These are phyloP conservation scores for Eupleurogrammus muticus DNA, from an alignment of 2,797 vertebrate genomes.

Conservation along the genomic window DNA sequence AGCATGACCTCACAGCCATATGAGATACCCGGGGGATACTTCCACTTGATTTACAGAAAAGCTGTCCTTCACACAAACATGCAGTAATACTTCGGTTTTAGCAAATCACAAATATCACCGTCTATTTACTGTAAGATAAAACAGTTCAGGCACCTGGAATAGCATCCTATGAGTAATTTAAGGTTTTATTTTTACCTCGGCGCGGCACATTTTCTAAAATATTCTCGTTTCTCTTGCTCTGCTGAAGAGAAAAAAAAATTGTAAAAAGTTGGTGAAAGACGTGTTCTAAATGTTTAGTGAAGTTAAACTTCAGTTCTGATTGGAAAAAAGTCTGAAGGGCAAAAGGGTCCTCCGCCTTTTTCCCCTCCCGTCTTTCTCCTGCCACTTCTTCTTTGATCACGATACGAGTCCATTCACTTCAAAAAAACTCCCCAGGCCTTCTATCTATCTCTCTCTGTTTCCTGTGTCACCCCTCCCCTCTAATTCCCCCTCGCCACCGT, in stretches of 20 bases:
- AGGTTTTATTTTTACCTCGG: neutral
- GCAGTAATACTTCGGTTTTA: neutral
- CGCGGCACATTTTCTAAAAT: neutral
- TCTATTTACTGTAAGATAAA: neutral
- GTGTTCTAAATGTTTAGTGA: constrained; percentile 1
- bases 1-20: neutral
- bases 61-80: neutral
- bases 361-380: constrained; percentile 7
- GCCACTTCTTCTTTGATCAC: constrained; percentile 45
- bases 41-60: neutral
- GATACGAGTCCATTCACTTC: constrained; percentile 53
- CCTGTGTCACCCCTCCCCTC: constrained; percentile 11
- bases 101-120: neutral
- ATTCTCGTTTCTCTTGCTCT: too few species aligned
- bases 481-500: constrained; percentile 54
- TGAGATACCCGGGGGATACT: constrained; percentile 3
- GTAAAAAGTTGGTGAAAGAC: neutral
- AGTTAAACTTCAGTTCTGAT: constrained; percentile 35
- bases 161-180: neutral
- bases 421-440: constrained; percentile 47
- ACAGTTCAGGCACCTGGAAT: neutral
- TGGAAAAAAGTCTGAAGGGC: constrained; percentile 51
- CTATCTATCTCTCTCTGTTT: constrained; percentile 34
- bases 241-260: neutral
- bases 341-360: constrained; percentile 18